phyloP scores from a whole-genome alignment of 1,140 invertebrate genomes.

The Gyrodactylus bullatarudis region DNA sequence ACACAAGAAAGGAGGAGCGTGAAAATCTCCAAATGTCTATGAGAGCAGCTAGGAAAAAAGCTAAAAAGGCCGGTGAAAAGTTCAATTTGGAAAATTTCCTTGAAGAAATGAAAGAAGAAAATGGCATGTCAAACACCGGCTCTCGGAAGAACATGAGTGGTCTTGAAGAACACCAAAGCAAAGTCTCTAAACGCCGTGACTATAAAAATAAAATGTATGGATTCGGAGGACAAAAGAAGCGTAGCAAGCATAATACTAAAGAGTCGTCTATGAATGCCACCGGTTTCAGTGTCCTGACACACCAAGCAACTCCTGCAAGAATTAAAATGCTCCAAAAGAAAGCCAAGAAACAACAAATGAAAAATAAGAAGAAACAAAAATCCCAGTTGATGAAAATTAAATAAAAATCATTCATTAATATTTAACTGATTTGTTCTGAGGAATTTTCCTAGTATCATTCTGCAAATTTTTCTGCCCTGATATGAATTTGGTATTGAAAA shows the following conservation, averaged over 20 bases:
- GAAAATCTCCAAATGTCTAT: not conserved
- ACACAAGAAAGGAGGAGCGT: not conserved
- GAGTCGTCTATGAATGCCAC: conserved; percentile 15
- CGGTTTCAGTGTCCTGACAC: not conserved
- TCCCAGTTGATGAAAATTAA: not conserved
- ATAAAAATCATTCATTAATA: not conserved
- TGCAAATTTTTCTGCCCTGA: too few species aligned
- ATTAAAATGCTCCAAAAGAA: not conserved
- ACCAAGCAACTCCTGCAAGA: not conserved
- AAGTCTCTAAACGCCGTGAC: conserved; percentile 20
- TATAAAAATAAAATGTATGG: conserved; percentile 56
- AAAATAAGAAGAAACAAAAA: not conserved
- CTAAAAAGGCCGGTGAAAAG: not conserved
- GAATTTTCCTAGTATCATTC: too few species aligned
- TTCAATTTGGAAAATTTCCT: not conserved
- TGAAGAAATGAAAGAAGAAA: not conserved
- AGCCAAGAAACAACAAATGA: not conserved
- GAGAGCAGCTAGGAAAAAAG: not conserved
- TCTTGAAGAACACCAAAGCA: not conserved
- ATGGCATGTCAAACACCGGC: not conserved
- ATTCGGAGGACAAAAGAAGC: conserved; percentile 70
- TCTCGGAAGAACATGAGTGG: conserved; percentile 3
- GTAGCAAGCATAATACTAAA: conserved; percentile 49
- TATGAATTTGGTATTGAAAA: too few species aligned
- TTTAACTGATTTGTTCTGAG: too few species aligned